phyloP scores from a whole-genome alignment of 2,797 vertebrate species.

The Lagorchestes hirsutus region DNA sequence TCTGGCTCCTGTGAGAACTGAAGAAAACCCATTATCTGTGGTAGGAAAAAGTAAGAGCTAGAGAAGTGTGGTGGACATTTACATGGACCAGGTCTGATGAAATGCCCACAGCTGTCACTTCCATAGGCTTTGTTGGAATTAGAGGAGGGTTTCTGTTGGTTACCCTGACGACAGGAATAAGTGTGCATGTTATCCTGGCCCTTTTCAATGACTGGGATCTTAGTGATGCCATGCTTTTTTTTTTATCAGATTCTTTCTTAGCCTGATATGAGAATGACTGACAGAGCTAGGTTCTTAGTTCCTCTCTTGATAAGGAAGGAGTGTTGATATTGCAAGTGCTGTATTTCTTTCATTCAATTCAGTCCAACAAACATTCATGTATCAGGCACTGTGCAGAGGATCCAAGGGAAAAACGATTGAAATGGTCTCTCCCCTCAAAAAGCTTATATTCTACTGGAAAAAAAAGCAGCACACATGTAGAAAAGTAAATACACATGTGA shows the following conservation, averaged over 20 bases:
- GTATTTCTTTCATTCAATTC: background rate
- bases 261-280: background rate
- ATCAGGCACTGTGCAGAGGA: background rate
- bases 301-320: background rate
- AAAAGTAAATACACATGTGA: background rate
- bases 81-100: background rate
- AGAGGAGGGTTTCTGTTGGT: background rate
- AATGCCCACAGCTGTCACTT: background rate
- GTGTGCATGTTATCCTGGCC: background rate
- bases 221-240: background rate
- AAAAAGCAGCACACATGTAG: background rate
- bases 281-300: background rate
- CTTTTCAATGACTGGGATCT: background rate
- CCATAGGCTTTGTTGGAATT: background rate
- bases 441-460: background rate
- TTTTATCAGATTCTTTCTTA: background rate
- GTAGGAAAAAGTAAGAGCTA: background rate
- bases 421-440: background rate
- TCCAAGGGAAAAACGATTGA: background rate
- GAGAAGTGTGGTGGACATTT: background rate
- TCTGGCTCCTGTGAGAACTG: background rate
- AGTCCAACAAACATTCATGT: background rate
- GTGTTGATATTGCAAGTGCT: background rate
- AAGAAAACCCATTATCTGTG: background rate
- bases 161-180: background rate